These are phyloP conservation scores for Fistularia tabacaria DNA, from an alignment of 2,797 vertebrate species.

Conservation along the genomic window DNA sequence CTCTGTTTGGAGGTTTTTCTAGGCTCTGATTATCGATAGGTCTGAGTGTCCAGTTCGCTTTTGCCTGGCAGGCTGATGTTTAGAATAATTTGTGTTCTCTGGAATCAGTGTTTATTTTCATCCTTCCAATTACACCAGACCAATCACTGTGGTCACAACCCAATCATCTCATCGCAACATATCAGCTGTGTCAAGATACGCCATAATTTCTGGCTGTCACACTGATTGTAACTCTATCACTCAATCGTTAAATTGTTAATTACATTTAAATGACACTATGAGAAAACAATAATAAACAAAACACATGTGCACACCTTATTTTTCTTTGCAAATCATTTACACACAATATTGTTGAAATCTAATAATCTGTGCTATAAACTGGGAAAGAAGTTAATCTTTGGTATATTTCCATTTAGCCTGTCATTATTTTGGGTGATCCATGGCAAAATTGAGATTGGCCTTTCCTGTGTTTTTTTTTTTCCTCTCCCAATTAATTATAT, in stretches of 20 bases:
- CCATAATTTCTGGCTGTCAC: slow-evolving; percentile 62
- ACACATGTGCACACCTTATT: slow-evolving; percentile 36
- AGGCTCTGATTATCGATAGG: slow-evolving; percentile 49
- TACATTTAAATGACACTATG: slow-evolving; percentile 48
- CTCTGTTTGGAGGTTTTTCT: slow-evolving; percentile 44
- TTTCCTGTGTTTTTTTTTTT: slow-evolving; percentile 9
- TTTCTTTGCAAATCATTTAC: slow-evolving; percentile 24
- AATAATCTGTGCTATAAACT: slow-evolving; percentile 39
- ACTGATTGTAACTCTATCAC: slow-evolving; percentile 64
- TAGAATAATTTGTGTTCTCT: slow-evolving; percentile 60
- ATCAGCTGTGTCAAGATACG: slow-evolving; percentile 68
- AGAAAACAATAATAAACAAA: slow-evolving; percentile 47
- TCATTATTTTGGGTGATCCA: slow-evolving; percentile 7
- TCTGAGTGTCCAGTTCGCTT: slow-evolving; percentile 53
- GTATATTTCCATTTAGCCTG: slow-evolving; percentile 14
- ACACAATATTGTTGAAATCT: slow-evolving; percentile 41
- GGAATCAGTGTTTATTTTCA: slow-evolving; percentile 69
- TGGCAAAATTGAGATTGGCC: slow-evolving; percentile 18
- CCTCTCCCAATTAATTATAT: background rate
- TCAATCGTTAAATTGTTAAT: slow-evolving; percentile 60
- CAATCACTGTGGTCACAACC: slow-evolving; percentile 72
- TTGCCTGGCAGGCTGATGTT: slow-evolving; percentile 53
- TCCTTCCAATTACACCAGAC: slow-evolving; percentile 68
- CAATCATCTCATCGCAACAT: slow-evolving; percentile 60
- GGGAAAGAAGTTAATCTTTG: slow-evolving; percentile 29